Evolutionary conservation across 2,113 vertebrate genomes (phyloP).

Genomic region (Perca schrenkii): DNA sequence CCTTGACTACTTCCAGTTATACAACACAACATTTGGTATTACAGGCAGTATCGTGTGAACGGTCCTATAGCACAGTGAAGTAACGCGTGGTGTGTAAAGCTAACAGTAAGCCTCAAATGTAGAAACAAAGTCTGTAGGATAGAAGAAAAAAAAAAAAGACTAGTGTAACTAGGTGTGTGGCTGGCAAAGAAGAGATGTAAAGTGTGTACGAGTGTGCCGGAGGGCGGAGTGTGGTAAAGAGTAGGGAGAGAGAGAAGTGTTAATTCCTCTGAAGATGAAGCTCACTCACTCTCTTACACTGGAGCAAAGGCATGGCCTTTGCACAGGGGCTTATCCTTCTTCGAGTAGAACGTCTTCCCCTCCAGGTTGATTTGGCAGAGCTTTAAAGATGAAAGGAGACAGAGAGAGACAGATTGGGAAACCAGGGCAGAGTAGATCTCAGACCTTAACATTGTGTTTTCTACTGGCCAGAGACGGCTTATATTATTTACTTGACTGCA

Average conservation of each 20-base stretch:
- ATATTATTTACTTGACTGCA: conserved; percentile 42
- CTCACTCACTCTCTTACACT: conserved; percentile 84
- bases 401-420: conserved; percentile 54
- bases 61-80: conserved; percentile 26
- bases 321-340: conserved; percentile 99
- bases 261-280: conserved; percentile 66
- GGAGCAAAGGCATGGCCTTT: conserved; percentile 98
- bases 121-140: conserved; percentile 52
- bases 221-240: conserved; percentile 30
- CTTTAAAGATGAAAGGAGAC: conserved; percentile 82
- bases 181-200: conserved; percentile 33
- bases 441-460: conserved; percentile 49
- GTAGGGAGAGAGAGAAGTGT: conserved; percentile 36
- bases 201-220: conserved; percentile 36
- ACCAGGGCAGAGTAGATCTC: conserved; percentile 48
- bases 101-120: conserved; percentile 45
- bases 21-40: conserved; percentile 48
- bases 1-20: conserved; percentile 62
- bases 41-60: conserved; percentile 39
- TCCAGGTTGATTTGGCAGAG: conserved; percentile 99
- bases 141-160: conserved; percentile 18
- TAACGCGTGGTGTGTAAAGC: conserved; percentile 21
- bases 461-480: conserved; percentile 27
- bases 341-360: conserved; percentile 99
- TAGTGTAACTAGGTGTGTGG: conserved; percentile 56